phyloP scores from a whole-genome alignment of 1,140 invertebrate species.

The Drosophila takahashii region DNA sequence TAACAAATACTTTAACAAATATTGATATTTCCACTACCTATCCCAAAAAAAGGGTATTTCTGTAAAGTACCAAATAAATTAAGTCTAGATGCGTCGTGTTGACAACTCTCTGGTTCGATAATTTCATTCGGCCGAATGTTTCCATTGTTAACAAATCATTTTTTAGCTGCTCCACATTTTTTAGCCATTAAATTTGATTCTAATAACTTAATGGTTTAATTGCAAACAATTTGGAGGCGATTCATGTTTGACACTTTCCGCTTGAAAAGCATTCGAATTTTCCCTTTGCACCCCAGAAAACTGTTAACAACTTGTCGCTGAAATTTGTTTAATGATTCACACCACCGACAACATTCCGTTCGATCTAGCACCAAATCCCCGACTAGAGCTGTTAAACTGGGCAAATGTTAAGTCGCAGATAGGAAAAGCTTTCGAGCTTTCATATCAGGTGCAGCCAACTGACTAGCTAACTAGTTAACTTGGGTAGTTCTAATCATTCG shows the following conservation, averaged over 20 bases:
- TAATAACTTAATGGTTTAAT: constrained; percentile 83
- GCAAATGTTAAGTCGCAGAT: constrained; percentile 41
- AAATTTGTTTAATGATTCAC: constrained; percentile 35
- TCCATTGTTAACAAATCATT: constrained; percentile 41
- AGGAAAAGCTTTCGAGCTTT: constrained; percentile 36
- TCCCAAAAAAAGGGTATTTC: not conserved
- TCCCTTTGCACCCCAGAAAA: constrained; percentile 3
- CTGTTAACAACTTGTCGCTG: constrained; percentile 13
- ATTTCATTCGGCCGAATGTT: constrained; percentile 32
- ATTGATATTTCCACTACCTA: too few species aligned
- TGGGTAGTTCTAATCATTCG: constrained; percentile 6
- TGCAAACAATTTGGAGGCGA: constrained; percentile 37
- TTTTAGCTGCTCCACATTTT: constrained; percentile 34
- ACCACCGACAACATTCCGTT: constrained; percentile 12
- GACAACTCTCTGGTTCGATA: constrained; percentile 44
- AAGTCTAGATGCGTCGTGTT: constrained; percentile 16
- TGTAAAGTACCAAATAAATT: constrained; percentile 41
- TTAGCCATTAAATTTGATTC: constrained; percentile 58
- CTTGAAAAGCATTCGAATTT: constrained; percentile 22
- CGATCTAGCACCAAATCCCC: constrained; percentile 29
- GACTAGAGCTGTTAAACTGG: constrained; percentile 22
- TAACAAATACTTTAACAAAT: too few species aligned
- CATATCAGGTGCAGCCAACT: constrained; percentile 14
- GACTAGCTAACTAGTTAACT: not conserved
- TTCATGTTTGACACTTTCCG: constrained; percentile 57